Evolutionary conservation across 2,888 invertebrate genomes (phyloP).

Genomic region (Portevinia maculata): DNA sequence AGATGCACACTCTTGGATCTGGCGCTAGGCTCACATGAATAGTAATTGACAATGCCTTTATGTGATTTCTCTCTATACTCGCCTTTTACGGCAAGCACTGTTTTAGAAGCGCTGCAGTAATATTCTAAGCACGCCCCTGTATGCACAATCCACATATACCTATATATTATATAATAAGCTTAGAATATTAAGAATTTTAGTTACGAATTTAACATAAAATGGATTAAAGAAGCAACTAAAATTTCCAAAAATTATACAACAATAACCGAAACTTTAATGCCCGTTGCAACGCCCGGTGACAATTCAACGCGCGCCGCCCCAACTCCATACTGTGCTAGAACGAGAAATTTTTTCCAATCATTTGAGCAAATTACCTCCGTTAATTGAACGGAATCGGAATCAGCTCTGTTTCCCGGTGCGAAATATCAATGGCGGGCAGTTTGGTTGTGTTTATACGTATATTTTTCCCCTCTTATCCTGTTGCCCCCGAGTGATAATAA

Average conservation of each 20-base stretch:
- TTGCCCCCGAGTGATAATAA: constrained; percentile 52
- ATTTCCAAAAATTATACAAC: constrained; percentile 11
- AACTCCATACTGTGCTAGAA: constrained; percentile 3
- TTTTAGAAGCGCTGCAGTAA: no score
- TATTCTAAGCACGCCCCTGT: no score
- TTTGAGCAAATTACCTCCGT: constrained; percentile 70
- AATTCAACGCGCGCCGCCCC: not conserved
- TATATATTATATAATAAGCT: not conserved
- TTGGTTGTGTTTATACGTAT: constrained; percentile 9
- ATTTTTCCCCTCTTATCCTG: constrained; percentile 7
- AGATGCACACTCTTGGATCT: no score
- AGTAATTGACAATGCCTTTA: no score
- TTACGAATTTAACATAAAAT: constrained; percentile 31
- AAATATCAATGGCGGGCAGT: constrained; percentile 49
- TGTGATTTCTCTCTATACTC: no score
- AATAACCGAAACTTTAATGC: constrained; percentile 36
- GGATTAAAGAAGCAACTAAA: constrained; percentile 42
- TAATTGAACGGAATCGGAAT: constrained; percentile 70
- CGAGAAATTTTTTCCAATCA: constrained; percentile 73
- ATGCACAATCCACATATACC: no score
- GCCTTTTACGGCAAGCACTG: no score
- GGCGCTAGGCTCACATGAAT: no score
- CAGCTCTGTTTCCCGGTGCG: constrained; percentile 55
- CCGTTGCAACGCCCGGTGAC: constrained; percentile 6
- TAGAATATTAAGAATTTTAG: not conserved